Conservation (phyloP, 64 coral and sea anemone species). For the Orbicella faveolata region DNA sequence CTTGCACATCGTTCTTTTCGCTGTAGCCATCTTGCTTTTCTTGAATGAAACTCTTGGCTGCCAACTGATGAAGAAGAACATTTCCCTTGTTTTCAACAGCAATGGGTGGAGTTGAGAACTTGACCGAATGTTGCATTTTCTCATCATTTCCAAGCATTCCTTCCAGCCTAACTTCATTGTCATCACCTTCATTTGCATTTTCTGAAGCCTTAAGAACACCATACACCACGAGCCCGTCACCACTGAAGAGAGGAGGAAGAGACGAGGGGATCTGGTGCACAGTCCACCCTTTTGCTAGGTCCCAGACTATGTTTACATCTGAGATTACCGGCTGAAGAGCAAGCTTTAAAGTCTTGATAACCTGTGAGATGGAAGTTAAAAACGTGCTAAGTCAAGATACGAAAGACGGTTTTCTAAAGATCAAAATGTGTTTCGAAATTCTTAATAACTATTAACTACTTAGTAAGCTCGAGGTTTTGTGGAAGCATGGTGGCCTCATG, state of each 20-base stretch:
- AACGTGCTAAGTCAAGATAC: background rate
- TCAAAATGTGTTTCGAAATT: no score
- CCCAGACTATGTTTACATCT: conserved; percentile 16
- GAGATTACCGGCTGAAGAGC: conserved; percentile 29
- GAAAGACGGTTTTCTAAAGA: no score
- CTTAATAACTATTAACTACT: no score
- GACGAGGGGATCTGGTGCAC: conserved; percentile 32
- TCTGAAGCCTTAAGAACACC: conserved; percentile 22
- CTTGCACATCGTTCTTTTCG: background rate
- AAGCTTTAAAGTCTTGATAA: conserved; percentile 48
- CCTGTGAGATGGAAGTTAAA: conserved; percentile 7
- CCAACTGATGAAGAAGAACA: conserved; percentile 51
- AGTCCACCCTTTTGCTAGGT: conserved; percentile 26
- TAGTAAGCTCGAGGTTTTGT: no score
- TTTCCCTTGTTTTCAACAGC: background rate
- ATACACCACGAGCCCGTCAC: conserved; percentile 46
- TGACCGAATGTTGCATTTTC: background rate
- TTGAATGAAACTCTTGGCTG: conserved; percentile 69
- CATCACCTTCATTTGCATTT: background rate
- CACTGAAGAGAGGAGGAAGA: conserved; percentile 29
- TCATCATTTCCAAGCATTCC: background rate
- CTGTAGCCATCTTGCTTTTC: conserved; percentile 29
- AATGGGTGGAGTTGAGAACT: background rate
- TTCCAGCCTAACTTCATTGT: conserved; percentile 23
- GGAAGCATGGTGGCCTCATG: no score